phyloP scores from a whole-genome alignment of 2,797 vertebrate species.

The Microchirus variegatus region DNA sequence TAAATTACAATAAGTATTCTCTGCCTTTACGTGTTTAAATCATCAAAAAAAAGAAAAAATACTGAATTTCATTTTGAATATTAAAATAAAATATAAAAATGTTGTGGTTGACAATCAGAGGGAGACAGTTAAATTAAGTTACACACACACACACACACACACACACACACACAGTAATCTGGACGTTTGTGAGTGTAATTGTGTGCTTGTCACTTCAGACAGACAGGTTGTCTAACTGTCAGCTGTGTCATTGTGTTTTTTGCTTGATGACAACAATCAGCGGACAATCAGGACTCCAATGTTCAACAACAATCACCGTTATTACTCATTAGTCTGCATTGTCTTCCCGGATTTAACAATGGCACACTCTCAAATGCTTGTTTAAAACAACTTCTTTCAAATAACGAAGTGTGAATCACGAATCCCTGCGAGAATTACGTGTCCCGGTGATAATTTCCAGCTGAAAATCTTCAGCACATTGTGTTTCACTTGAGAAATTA shows the following conservation, averaged over 20 bases:
- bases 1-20: too few relatives aligned
- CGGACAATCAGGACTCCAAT: slow-evolving; percentile 35
- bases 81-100: too few relatives aligned
- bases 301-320: slow-evolving; percentile 38
- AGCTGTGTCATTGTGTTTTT: slow-evolving; percentile 41
- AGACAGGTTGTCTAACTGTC: slow-evolving; percentile 50
- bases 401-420: slow-evolving; percentile 10
- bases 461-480: neutral
- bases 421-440: neutral
- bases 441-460: neutral
- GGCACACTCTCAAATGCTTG: slow-evolving; percentile 7
- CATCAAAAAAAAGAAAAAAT: too few relatives aligned
- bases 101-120: too few relatives aligned
- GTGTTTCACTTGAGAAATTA: slow-evolving; percentile 3
- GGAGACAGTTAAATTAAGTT: too few relatives aligned
- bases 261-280: slow-evolving; percentile 39
- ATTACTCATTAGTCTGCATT: slow-evolving; percentile 35
- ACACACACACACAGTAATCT: slow-evolving; percentile 45
- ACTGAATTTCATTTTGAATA: too few relatives aligned
- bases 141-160: slow-evolving; percentile 1
- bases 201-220: slow-evolving; percentile 40
- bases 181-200: slow-evolving; percentile 47
- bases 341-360: slow-evolving; percentile 27
- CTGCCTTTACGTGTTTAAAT: too few relatives aligned
- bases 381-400: slow-evolving; percentile 5